Conservation (phyloP, 2,888 invertebrate genomes). For the Heteropelma amictum region DNA sequence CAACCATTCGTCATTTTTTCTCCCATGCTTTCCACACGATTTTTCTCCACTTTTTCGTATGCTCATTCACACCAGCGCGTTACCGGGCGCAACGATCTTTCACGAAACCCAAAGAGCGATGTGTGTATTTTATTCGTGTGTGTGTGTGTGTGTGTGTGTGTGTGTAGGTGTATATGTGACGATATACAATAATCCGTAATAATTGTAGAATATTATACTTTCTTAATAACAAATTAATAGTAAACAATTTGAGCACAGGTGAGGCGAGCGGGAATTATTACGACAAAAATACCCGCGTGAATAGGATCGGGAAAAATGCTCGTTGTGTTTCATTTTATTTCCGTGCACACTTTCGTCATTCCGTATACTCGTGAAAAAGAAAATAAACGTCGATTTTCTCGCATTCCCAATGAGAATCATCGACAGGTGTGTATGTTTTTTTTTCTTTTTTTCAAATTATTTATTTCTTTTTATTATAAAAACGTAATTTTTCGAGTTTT, state of each 20-base stretch:
- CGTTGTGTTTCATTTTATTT: slow-evolving; percentile 12
- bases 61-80: slow-evolving; percentile 37
- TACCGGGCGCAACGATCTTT: slow-evolving; percentile 52
- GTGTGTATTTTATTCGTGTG: slow-evolving; percentile 3
- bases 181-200: slow-evolving; percentile 58
- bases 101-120: slow-evolving; percentile 56
- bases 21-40: no score
- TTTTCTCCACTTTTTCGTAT: no score
- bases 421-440: no score
- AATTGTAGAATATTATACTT: slow-evolving; percentile 59
- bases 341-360: no score
- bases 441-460: no score
- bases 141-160: slow-evolving; percentile 28
- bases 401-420: no score
- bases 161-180: slow-evolving; percentile 33
- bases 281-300: slow-evolving; percentile 5
- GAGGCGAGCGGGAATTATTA: slow-evolving; percentile 60
- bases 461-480: no score
- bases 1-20: no score
- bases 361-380: no score
- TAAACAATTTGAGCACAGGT: slow-evolving; percentile 77
- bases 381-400: no score
- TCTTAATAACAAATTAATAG: slow-evolving; percentile 70
- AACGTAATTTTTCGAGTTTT: no score
- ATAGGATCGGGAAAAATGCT: not conserved